phyloP scores from a whole-genome alignment of 1,140 invertebrate genomes.

The Globodera rostochiensis region DNA sequence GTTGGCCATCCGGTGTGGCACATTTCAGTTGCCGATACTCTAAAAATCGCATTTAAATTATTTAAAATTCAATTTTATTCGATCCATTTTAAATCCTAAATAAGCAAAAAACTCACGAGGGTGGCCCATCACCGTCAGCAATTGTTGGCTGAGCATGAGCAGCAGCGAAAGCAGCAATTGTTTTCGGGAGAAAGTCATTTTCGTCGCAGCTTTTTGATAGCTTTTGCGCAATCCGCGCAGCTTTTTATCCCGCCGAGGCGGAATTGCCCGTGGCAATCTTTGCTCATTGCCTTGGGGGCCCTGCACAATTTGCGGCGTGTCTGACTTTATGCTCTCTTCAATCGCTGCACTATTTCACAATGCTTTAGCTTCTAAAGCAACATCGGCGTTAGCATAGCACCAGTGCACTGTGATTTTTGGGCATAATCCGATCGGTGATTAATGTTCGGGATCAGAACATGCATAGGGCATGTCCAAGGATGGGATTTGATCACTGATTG shows the following conservation, averaged over 20 bases:
- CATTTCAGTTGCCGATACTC: constrained; percentile 65
- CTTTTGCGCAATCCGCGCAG: constrained; percentile 1
- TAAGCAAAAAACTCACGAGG: not conserved
- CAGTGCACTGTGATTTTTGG: too few relatives aligned
- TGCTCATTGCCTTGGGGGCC: not conserved
- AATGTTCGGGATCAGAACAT: too few relatives aligned
- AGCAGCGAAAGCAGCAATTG: not conserved
- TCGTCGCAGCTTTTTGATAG: not conserved
- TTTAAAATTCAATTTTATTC: not conserved
- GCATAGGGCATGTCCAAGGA: too few relatives aligned
- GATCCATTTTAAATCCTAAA: too few relatives aligned
- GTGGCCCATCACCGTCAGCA: not conserved
- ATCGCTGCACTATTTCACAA: not conserved
- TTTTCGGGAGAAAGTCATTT: not conserved
- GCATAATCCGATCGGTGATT: too few relatives aligned
- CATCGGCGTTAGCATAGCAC: too few relatives aligned
- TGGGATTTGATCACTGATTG: too few relatives aligned
- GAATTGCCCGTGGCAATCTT: not conserved
- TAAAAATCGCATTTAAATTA: constrained; percentile 11
- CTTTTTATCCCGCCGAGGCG: not conserved
- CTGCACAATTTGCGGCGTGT: not conserved
- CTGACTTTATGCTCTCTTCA: not conserved
- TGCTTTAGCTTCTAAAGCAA: too few relatives aligned
- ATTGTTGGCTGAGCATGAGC: not conserved
- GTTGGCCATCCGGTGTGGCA: constrained; percentile 59